Base-by-base conservation (phyloP, 2,797 vertebrate species). In the Alfaro cultratus region DNA sequence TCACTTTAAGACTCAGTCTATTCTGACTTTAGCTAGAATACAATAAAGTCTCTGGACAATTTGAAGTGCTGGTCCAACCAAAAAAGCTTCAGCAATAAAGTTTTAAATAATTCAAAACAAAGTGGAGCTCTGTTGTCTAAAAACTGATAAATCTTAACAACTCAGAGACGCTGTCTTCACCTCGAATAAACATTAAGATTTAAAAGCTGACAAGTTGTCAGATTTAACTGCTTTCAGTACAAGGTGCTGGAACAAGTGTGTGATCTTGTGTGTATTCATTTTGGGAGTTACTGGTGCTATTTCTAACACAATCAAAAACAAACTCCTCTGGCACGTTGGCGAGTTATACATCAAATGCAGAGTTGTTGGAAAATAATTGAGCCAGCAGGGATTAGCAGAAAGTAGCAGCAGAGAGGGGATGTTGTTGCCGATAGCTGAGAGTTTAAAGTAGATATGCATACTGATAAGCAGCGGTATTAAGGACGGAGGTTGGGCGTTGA, bases 321-420 rank as follows among this genome's bases (percentile, higher is more conserved):
- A 73, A 80, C 71, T 67, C 88, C 83, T 85, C 81, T 76, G 79
- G 81, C 81, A 87, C 64, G 41, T 70, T 39, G 67, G 84, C 12
- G 81, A 89, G 77, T 83, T 86, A 26, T 75, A 85, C 82, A 85
- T 90, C 86, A 93, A 87, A 88, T 75, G n/a, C 75, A 29, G 78
- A 64, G 85, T 80, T 84, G 80, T 51, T 70, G 53, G 67, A 86
- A 89, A 85, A 89, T 92, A 89, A 92, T 86, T 88, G 83, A 88
- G 86, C 80, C 90, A 86, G 88, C 82, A 87, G 90, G 89, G 89
- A 91, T 87, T 82, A 79, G 79, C 76, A 70, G 78, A 74, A 82
- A 77, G 76, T 34, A 70, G 73, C 71, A 83, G 76, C 70, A 31
- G 80, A 83, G 77, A 16, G 51, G 34, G 34, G 80, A 55, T 60